Conservation (phyloP, 1,140 invertebrate species). For the Vanessa atalanta region DNA sequence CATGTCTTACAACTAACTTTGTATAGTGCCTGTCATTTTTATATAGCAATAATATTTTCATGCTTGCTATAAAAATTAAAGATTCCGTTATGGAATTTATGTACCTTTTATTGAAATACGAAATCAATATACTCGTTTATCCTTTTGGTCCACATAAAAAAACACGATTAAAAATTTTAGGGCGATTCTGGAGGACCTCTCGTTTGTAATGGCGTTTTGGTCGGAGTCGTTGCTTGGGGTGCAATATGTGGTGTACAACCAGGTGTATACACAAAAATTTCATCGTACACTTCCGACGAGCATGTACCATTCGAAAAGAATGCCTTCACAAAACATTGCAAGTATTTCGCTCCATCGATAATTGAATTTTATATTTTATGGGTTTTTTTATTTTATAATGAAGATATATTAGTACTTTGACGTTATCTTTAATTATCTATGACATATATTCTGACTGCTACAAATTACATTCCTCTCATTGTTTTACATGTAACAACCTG, state of each 20-base stretch:
- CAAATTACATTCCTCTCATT: no score
- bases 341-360: not conserved
- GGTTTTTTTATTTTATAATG: not conserved
- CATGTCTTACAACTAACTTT: no score
- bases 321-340: not conserved
- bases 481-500: no score
- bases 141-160: no score
- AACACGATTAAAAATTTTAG: constrained; percentile 26
- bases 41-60: not conserved
- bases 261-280: constrained; percentile 49
- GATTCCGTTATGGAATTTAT: no score
- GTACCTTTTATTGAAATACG: no score
- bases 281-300: constrained; percentile 33
- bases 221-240: constrained; percentile 51
- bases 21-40: no score
- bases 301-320: constrained; percentile 30
- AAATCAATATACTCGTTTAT: no score
- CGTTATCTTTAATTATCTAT: not conserved
- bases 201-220: constrained; percentile 46
- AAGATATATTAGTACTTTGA: constrained; percentile 11
- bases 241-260: constrained; percentile 43
- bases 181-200: constrained; percentile 57
- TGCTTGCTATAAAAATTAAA: no score
- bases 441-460: no score
- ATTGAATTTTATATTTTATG: not conserved